Conservation (phyloP, 2,888 invertebrate species). For the Lasius fuliginosus region DNA sequence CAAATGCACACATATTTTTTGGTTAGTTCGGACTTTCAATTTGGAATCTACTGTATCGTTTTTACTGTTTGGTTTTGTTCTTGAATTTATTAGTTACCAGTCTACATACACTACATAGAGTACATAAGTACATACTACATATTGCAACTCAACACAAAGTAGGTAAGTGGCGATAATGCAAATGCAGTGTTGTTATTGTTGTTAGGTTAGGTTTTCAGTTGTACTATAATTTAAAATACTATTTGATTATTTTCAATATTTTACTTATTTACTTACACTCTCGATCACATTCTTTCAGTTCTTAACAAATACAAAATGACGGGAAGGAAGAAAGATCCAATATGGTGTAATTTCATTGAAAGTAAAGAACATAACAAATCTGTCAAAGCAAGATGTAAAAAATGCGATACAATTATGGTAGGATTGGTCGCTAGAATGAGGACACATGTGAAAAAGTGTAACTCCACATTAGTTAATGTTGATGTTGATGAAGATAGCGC, state of each 20-base stretch:
- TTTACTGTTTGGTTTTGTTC: not conserved
- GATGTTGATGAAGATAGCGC: conserved; percentile 14
- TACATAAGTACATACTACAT: no score
- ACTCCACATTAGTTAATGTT: conserved; percentile 1
- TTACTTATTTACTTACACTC: conserved; percentile 4
- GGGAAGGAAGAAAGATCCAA: conserved; percentile 19
- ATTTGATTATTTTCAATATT: conserved; percentile 9
- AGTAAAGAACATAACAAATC: conserved; percentile 15
- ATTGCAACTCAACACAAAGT: not conserved
- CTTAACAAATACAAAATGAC: conserved; percentile 25
- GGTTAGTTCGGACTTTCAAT: not conserved
- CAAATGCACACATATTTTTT: not conserved
- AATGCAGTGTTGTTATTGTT: conserved; percentile 24
- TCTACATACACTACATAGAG: not conserved
- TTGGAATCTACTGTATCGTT: not conserved
- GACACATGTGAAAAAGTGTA: not conserved
- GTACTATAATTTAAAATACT: not conserved
- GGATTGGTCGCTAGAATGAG: conserved; percentile 24
- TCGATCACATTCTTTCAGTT: conserved; percentile 2
- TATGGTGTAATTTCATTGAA: conserved; percentile 19
- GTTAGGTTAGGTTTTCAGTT: conserved; percentile 12
- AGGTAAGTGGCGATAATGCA: conserved; percentile 6
- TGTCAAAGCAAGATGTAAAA: conserved; percentile 30
- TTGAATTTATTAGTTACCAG: not conserved
- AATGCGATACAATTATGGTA: conserved; percentile 17